Evolutionary conservation across 2,113 vertebrate genomes (phyloP).

Genomic region (Malurus cyaneus): DNA sequence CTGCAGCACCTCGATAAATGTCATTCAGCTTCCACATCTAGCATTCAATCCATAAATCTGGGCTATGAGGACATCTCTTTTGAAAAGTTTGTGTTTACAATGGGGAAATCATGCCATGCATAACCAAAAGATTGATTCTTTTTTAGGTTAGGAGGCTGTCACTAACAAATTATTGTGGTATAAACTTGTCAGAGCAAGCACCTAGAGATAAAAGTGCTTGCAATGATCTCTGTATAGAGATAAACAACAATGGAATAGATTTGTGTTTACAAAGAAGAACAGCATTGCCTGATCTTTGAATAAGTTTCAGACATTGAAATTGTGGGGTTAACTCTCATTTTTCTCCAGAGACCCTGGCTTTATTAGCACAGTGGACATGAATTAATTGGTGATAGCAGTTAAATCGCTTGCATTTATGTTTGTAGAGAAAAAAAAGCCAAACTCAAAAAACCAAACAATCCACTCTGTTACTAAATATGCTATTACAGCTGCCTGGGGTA

Average conservation of each 20-base stretch:
- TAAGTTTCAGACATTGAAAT: neutral
- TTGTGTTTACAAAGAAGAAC: neutral
- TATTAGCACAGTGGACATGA: neutral
- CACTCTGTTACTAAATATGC: neutral
- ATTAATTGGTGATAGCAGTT: neutral
- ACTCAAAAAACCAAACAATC: neutral
- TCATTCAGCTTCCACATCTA: neutral
- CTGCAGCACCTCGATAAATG: conserved; percentile 7
- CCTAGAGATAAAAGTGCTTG: neutral
- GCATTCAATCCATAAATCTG: neutral
- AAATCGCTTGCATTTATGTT: neutral
- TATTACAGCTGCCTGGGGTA: neutral
- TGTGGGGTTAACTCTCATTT: neutral
- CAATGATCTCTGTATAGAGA: neutral
- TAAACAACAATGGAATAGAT: neutral
- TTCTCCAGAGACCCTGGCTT: neutral
- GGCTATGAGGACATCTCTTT: neutral
- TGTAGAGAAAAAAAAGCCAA: neutral
- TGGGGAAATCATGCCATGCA: neutral
- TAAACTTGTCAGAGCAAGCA: conserved; percentile 9
- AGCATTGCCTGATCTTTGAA: neutral
- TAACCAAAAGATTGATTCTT: neutral
- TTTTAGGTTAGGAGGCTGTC: neutral
- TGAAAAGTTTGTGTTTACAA: neutral
- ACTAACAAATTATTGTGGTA: neutral